Evolutionary conservation across 2,888 invertebrate genomes (phyloP), one percentile per base, ranked within the genome.

Genomic region (Lasius fuliginosus): DNA sequence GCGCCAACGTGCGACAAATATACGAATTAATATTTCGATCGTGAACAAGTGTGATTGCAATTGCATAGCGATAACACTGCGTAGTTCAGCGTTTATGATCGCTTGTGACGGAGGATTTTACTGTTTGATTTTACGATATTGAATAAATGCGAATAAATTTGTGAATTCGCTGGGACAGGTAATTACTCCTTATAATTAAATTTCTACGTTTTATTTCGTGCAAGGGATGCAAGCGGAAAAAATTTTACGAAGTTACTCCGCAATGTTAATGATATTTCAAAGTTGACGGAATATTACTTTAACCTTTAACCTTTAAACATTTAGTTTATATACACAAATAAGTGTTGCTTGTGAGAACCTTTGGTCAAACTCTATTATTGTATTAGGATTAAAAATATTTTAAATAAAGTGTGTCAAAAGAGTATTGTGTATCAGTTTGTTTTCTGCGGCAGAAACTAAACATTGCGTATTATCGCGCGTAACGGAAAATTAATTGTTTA

Each of bases 241-340:
- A 27, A 0, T 11, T 27, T 42, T 12, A 4, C 12, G 12, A 60
- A 5, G 11, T 69, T 42, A n/a, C 9, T 23, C 9, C 11, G 11
- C 36, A 18, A 49, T 40, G 27, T 18, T 27, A 40, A 46, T 9
- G 33, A 5, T 46, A 42, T 15, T 42, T 36, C 27, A 3, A 6
- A 42, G 8, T 3, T 56, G 53, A n/a, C 15, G 1, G 15, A 76
- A 49, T 40, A 27, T n/a, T 15, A 33, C 64, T 33, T 15, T 83
- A 79, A 79, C 64, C 79, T 69, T 64, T 15, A 23, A 42, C 33
- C 40, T 15, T 75, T 27, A 46, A 58, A 15, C 40, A 27, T 42
- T 42, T 23, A 42, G n/a, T 67, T 62, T 53, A 49, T 18, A 5
- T 49, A 33, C 5, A 2, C 18, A 53, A 73, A 5, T 74, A 75